Evolutionary conservation across 2,888 invertebrate genomes (phyloP).

Genomic region (Sesia bembeciformis): DNA sequence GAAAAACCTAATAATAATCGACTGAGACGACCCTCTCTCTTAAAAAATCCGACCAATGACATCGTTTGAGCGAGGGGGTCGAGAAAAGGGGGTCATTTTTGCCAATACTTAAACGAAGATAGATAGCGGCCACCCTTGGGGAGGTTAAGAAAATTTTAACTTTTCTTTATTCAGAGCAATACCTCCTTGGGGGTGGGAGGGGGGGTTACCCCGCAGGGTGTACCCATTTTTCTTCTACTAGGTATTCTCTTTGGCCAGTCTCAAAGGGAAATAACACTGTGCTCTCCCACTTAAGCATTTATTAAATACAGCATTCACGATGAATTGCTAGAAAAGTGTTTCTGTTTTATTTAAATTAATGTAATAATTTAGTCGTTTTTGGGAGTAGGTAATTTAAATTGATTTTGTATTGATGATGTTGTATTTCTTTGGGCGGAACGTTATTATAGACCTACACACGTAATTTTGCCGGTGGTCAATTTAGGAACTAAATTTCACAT

Average conservation of each 20-base stretch:
- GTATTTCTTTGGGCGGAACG: too few relatives aligned
- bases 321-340: constrained; percentile 55
- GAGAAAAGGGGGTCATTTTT: constrained; percentile 57
- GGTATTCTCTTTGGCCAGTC: constrained; percentile 62
- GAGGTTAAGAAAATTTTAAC: constrained; percentile 71
- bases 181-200: constrained; percentile 24
- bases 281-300: constrained; percentile 59
- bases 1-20: background rate
- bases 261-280: constrained; percentile 61
- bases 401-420: too few relatives aligned
- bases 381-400: background rate
- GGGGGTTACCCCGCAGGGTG: constrained; percentile 18
- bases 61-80: constrained; percentile 40
- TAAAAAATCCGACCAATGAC: constrained; percentile 48
- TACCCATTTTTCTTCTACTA: constrained; percentile 56
- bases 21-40: background rate
- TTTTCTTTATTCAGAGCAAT: constrained; percentile 68
- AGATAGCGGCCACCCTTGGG: constrained; percentile 53
- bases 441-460: too few relatives aligned
- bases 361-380: background rate
- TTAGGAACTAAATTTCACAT: too few relatives aligned
- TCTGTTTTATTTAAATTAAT: constrained; percentile 3
- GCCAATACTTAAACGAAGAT: constrained; percentile 72
- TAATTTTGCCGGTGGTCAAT: too few relatives aligned
- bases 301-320: constrained; percentile 64